Base-by-base conservation (phyloP, 2,888 invertebrate genomes). In the Amphipoea lucens region DNA sequence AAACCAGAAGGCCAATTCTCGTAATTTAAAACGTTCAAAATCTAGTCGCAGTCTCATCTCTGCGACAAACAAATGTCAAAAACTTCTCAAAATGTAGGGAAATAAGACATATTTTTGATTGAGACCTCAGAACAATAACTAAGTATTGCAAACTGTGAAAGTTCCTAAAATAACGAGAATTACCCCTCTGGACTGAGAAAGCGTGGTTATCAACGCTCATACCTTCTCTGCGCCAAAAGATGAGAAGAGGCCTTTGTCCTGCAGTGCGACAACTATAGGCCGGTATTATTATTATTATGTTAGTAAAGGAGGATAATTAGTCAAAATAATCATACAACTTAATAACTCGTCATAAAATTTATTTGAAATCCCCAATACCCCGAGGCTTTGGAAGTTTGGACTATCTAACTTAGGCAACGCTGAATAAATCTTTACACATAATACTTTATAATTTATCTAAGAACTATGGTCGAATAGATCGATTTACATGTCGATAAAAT, bases 281-380 rank as follows among this genome's bases (percentile, higher is more conserved):
- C 20, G 36, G 29, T 62, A 60, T 17, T 29, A 17, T 7, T 63
- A 36, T 36, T 69, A 51, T 23, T 14, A 5, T 60, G 42, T 42
- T 82, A 82, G 75, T 79, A 82, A 20, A 60, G 36, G 82, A 29
- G 65, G 51, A 9, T n/a, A 9, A 14, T 80, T 82, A 83, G 81
- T 71, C 68, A 42, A 81, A 81, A 71, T 79, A 90, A 91, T 87
- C 68, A 87, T 73, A 82, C 81, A 70, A 86, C 0, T n/a, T 51
- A 9, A 45, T 60, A 90, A 90, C 84, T 91, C 87, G 78, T 90
- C 87, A 90, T 92, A 89, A 87, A 86, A 85, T 92, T 88, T 92
- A 92, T 92, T 91, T 88, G 81, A 90, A 89, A 86, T 87, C 84
- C 86, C 83, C 88, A 87, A 85, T 88, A 86, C 82, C 87, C 78